These are phyloP conservation scores for Montipora capitata DNA, from an alignment of 92 coral and sea anemone species.

Conservation along the genomic window DNA sequence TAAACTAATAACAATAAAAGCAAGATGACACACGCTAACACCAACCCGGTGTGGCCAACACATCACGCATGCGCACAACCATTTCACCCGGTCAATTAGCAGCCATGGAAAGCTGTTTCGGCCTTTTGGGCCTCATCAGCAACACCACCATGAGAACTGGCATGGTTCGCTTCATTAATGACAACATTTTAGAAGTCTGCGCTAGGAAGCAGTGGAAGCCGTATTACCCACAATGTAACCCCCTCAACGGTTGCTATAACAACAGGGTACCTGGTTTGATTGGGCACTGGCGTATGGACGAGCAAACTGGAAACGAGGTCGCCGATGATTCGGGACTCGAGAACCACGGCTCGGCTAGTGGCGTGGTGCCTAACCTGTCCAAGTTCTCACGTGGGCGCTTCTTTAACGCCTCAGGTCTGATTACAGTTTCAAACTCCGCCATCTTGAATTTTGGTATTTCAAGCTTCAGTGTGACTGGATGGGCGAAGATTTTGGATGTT, in stretches of 20 bases:
- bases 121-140: too few relatives aligned
- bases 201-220: conserved; percentile 60
- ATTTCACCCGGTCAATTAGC: too few relatives aligned
- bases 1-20: too few relatives aligned
- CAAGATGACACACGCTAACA: too few relatives aligned
- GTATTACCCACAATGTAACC: conserved; percentile 21
- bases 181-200: background rate
- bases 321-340: conserved; percentile 86
- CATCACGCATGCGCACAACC: too few relatives aligned
- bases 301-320: conserved; percentile 80
- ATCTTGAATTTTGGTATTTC: conserved; percentile 59
- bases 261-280: conserved; percentile 54
- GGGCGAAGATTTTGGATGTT: conserved; percentile 81
- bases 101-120: too few relatives aligned
- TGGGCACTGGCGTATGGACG: conserved; percentile 91
- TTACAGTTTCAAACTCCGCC: conserved; percentile 56
- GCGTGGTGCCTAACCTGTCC: conserved; percentile 62
- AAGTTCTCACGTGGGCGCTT: conserved; percentile 84
- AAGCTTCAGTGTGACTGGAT: conserved; percentile 82
- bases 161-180: too few relatives aligned
- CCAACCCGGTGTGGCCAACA: too few relatives aligned
- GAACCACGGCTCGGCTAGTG: conserved; percentile 75
- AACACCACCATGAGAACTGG: too few relatives aligned
- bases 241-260: conserved; percentile 35
- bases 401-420: conserved; percentile 57